phyloP scores from a whole-genome alignment of 1,140 invertebrate species.

The Anastrepha ludens region DNA sequence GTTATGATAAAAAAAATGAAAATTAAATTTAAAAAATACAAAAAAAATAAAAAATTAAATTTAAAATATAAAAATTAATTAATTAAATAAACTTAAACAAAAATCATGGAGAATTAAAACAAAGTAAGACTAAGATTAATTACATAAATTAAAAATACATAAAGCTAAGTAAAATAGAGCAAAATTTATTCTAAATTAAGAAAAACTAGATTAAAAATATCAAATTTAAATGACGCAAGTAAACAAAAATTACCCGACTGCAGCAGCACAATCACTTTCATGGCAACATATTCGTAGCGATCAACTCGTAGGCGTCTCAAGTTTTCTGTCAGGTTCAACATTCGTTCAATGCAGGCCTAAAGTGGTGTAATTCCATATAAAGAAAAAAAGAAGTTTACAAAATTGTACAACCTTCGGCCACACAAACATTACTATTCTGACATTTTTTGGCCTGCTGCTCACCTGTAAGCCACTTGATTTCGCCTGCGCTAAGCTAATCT shows the following conservation, averaged over 20 bases:
- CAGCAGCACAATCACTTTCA: constrained; percentile 95
- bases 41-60: too few species aligned
- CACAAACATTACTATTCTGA: constrained; percentile 8
- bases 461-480: constrained; percentile 76
- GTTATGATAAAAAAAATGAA: too few species aligned
- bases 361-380: background rate
- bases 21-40: too few species aligned
- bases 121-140: too few species aligned
- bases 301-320: constrained; percentile 92
- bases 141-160: too few species aligned
- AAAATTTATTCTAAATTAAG: too few species aligned
- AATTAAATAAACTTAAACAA: too few species aligned
- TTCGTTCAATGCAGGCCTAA: constrained; percentile 91
- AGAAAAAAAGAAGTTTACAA: background rate
- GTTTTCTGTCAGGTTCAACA: constrained; percentile 96
- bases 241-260: constrained; percentile 85
- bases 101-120: too few species aligned
- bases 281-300: constrained; percentile 96
- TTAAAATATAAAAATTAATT: too few species aligned
- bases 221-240: background rate
- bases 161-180: too few species aligned
- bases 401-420: background rate
- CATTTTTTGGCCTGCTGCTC: constrained; percentile 22
- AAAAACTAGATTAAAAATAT: background rate
- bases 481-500: constrained; percentile 81